Conservation (phyloP, 53 echinoderm and acorn worm species). For the Zoroaster sp. region DNA sequence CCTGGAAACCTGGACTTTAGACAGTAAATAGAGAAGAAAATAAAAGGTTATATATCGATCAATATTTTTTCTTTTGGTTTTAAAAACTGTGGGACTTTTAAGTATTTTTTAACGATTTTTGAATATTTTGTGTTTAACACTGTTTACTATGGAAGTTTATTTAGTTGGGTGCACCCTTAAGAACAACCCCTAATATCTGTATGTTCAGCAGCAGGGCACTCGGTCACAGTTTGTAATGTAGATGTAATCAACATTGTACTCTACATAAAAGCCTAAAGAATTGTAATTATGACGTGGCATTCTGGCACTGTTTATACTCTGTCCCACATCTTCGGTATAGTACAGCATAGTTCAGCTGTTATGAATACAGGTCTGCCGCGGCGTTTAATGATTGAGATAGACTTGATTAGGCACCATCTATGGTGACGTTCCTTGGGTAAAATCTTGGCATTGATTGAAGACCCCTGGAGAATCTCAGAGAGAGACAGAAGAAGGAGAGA, state of each 20-base stretch:
- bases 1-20: too few relatives aligned
- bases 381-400: neutral
- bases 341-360: neutral
- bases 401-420: neutral
- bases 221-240: neutral
- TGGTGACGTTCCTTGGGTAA: constrained; percentile 14
- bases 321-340: neutral
- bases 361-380: neutral
- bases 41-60: too few relatives aligned
- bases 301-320: neutral
- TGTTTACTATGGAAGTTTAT: too few relatives aligned
- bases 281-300: neutral
- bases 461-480: neutral
- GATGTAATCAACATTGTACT: neutral
- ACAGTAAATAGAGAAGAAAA: too few relatives aligned
- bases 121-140: too few relatives aligned
- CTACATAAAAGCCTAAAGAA: neutral
- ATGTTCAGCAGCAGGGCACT: too few relatives aligned
- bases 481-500: neutral
- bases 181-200: too few relatives aligned
- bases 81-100: too few relatives aligned
- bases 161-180: too few relatives aligned
- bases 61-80: too few relatives aligned
- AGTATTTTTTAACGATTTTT: too few relatives aligned
- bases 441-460: constrained; percentile 19